Base-by-base conservation (phyloP, 1,140 invertebrate genomes). In the Aphis gossypii region DNA sequence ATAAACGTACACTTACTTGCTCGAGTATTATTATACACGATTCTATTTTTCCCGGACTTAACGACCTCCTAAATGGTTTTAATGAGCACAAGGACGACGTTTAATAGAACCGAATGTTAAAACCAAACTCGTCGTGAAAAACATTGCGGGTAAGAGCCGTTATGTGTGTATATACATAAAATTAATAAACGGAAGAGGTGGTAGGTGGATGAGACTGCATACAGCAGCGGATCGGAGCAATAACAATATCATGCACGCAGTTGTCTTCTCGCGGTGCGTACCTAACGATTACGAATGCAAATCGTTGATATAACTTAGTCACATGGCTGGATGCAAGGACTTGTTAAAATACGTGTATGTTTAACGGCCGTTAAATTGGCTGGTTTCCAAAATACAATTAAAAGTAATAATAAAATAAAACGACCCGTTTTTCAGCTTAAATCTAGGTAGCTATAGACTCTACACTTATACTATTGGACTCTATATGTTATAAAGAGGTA, bases 331-430 rank as follows among this genome's bases (percentile, higher is more conserved):
- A 90, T 68, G 41, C 25, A 35, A 90, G 23, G 25, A 90, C 88
- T 90, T 60, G 48, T 90, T 90, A 60, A 90, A 60, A 48, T 18
- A 20, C 89, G 30, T 68, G 90, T 92, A 76, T 92, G 90, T 21
- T 92, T 92, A 92, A 82, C 90, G 35, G 46, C 68, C 90, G 68
- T 92, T 92, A 92, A 92, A 92, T 92, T 92, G 90, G 90, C 68
- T 23, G 8, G 68, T 92, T 38, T 92, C 68, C 90, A 92, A 83
- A 92, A 83, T 76, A 35, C 90, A 92, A 83, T 92, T 92, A 92
- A 35, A 51, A 88, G 18, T 48, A n/a, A 90, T 68, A 41, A 90
- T 54, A 90, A 44, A 68, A 90, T 18, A 60, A 87, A 87, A 88
- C 20, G 46, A 88, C 46, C 86, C 0, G 87, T 54, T 88, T 86